Evolutionary conservation across 2,113 vertebrate species (phyloP).

Genomic region (Ciconia maguari): DNA sequence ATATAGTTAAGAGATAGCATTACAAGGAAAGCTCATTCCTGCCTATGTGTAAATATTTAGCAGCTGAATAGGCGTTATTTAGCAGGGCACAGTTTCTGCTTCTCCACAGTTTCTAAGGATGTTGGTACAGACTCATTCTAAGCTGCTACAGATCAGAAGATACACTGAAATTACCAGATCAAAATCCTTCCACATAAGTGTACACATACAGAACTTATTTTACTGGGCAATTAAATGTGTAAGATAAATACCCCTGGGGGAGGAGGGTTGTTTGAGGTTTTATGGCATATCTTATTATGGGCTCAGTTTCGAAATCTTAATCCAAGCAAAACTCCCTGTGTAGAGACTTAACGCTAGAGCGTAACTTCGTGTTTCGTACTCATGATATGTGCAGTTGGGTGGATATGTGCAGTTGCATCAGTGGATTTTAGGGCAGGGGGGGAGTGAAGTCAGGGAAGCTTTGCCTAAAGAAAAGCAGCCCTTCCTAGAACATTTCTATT

Average conservation of each 20-base stretch:
- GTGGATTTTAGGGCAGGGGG: not conserved
- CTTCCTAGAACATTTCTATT: not conserved
- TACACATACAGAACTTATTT: conserved; percentile 50
- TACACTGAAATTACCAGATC: conserved; percentile 15
- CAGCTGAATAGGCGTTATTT: not conserved
- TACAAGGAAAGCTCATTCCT: not conserved
- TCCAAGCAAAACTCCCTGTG: conserved; percentile 42
- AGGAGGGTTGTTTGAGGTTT: conserved; percentile 55
- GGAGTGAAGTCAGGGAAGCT: not conserved
- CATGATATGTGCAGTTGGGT: not conserved
- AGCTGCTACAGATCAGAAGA: conserved; percentile 42
- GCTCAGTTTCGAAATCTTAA: conserved; percentile 55
- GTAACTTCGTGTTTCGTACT: not conserved
- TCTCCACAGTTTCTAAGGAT: conserved; percentile 6
- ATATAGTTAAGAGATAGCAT: not conserved
- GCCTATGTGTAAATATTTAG: conserved; percentile 39
- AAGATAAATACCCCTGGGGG: conserved; percentile 59
- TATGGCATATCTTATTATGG: conserved; percentile 50
- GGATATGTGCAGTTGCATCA: not conserved
- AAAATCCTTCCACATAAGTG: conserved; percentile 24
- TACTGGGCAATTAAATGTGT: conserved; percentile 53
- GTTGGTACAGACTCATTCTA: not conserved
- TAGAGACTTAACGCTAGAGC: not conserved
- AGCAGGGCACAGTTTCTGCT: conserved; percentile 3
- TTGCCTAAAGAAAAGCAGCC: not conserved